Evolutionary conservation across 92 coral and sea anemone species (phyloP).

Genomic region (Paramuricea clavata): DNA sequence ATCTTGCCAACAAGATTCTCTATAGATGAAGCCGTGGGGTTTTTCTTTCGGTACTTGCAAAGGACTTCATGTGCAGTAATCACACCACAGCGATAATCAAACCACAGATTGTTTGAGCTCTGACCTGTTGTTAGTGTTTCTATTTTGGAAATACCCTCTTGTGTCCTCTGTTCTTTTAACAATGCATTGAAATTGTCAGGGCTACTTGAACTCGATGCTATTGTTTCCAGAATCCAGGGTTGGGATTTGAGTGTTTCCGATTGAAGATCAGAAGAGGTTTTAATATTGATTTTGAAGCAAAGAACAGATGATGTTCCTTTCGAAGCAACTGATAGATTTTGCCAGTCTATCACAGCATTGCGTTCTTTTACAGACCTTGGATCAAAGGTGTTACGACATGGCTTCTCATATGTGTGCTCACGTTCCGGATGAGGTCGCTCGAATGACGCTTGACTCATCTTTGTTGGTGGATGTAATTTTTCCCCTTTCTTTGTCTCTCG

Average conservation of each 20-base stretch:
- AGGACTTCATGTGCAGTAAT: conserved; percentile 56
- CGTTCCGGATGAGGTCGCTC: conserved; percentile 26
- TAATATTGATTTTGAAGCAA: background rate
- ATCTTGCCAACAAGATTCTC: conserved; percentile 40
- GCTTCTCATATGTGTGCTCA: conserved; percentile 12
- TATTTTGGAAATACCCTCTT: background rate
- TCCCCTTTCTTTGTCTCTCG: conserved; percentile 28
- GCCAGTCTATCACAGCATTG: background rate
- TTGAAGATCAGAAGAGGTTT: background rate
- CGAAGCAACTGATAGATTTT: background rate
- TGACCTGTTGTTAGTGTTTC: conserved; percentile 42
- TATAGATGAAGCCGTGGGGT: conserved; percentile 16
- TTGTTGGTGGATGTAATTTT: conserved; percentile 45
- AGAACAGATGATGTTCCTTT: background rate
- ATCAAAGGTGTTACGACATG: conserved; percentile 20
- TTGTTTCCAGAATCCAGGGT: background rate
- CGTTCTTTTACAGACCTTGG: conserved; percentile 45
- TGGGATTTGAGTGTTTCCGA: background rate
- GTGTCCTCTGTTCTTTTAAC: background rate
- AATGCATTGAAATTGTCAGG: background rate
- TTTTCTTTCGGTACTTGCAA: conserved; percentile 38
- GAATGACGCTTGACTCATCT: conserved; percentile 32
- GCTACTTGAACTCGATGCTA: conserved; percentile 7
- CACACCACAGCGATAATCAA: conserved; percentile 32
- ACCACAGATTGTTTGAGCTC: conserved; percentile 31